Base-by-base conservation (phyloP, 1,140 invertebrate species). In the Helicorthomorpha holstii region DNA sequence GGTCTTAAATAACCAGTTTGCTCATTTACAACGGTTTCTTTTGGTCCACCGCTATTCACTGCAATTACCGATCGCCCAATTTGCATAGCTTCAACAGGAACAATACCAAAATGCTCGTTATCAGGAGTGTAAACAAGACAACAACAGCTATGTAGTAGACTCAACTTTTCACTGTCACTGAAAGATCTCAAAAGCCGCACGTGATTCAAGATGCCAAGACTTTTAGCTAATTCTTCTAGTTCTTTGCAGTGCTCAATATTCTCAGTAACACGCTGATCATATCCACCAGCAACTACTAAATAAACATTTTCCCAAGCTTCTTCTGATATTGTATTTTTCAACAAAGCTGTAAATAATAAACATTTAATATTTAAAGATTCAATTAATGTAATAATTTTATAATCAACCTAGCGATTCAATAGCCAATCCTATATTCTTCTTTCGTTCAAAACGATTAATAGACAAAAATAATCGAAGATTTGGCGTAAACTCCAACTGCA, bases 51-150 rank as follows among this genome's bases (percentile, higher is more conserved):
- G 64, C 82, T 90, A 62, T 92, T 88, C 0, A 88, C 81, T 0
- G 95, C 96, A 57, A 99, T 81, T 0, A 99, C 93, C 21, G 94
- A 92, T 61, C 88, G 85, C 25, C 74, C 70, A 62, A 82, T 79
- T 63, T 88, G 91, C 96, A 99, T 99, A 0, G 94, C 92, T 74
- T 99, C 96, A 48, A 99, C 69, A 1, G 96, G 96, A 4, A 99
- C 96, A 63, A 99, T 99, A 3, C 96, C 96, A 77, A 99, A 99
- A 72, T 99, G 96, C 67, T 99, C 96, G 65, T 88, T 89, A 0
- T 81, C 76, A 2, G 96, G 96, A 21, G 96, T 99, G 58, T 99
- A 99, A 16, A 99, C 60, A 2, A 98, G 67, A 62, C 82, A 80
- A 57, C 78, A 73, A 61, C 82, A 81, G 52, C 78, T 64, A 46